Evolutionary conservation across 2,888 invertebrate genomes (phyloP).

Genomic region (Colletes collaris): DNA sequence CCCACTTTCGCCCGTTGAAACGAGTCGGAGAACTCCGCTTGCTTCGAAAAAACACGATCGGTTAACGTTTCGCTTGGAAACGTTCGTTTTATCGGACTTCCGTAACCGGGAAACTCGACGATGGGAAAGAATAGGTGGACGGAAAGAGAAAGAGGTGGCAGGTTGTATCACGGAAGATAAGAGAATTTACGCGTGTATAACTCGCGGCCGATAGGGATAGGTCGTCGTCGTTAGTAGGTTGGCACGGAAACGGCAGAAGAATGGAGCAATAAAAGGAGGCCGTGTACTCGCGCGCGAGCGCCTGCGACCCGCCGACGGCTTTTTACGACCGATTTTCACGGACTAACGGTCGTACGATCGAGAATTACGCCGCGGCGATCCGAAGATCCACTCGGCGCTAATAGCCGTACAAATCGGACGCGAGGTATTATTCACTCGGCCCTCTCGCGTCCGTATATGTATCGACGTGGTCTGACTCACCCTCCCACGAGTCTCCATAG

Average conservation of each 20-base stretch:
- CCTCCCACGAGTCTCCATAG: background rate
- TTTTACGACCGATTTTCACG: slow-evolving; percentile 76
- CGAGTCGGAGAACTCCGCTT: background rate
- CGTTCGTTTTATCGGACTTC: slow-evolving; percentile 32
- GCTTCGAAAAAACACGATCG: background rate
- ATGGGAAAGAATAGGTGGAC: background rate
- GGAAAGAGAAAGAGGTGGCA: background rate
- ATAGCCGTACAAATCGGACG: slow-evolving; percentile 77
- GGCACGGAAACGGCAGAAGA: slow-evolving; percentile 65
- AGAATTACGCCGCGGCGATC: slow-evolving; percentile 74
- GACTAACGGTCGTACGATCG: slow-evolving; percentile 72
- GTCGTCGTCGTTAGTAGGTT: slow-evolving; percentile 64
- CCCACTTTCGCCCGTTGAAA: slow-evolving; percentile 16
- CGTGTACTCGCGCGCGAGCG: slow-evolving; percentile 54
- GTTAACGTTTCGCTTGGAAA: slow-evolving; percentile 12
- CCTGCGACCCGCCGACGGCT: slow-evolving; percentile 51
- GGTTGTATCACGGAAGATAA: slow-evolving; percentile 60
- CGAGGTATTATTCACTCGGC: slow-evolving; percentile 73
- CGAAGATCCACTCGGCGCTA: slow-evolving; percentile 74
- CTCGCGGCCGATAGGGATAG: slow-evolving; percentile 60
- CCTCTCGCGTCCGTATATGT: slow-evolving; percentile 70
- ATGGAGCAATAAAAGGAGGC: slow-evolving; percentile 74
- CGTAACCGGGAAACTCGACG: slow-evolving; percentile 26
- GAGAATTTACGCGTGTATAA: slow-evolving; percentile 61
- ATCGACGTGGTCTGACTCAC: slow-evolving; percentile 48